Conservation (phyloP, 2,797 vertebrate species). For the Diglossa cyanea region DNA sequence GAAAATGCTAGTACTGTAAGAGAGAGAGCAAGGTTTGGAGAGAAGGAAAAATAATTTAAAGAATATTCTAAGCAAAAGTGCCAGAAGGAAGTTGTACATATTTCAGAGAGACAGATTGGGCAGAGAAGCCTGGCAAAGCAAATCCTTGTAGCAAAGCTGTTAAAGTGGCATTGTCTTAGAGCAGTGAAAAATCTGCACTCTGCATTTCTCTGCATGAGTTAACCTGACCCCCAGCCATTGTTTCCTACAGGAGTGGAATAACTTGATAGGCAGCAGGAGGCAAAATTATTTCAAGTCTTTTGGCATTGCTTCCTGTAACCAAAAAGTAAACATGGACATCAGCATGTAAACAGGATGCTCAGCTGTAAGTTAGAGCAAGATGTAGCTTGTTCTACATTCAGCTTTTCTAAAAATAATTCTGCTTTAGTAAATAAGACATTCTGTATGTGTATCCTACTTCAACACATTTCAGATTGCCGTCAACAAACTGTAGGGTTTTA, state of each 20-base stretch:
- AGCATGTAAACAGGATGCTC: slow-evolving; percentile 57
- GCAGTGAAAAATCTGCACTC: neutral
- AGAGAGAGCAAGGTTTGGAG: neutral
- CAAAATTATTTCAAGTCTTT: slow-evolving; percentile 44
- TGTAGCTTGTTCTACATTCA: slow-evolving; percentile 57
- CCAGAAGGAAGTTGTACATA: neutral
- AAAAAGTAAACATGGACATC: slow-evolving; percentile 34
- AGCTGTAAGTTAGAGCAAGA: slow-evolving; percentile 64
- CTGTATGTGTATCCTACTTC: slow-evolving; percentile 53
- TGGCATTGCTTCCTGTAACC: slow-evolving; percentile 34
- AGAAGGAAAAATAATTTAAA: neutral
- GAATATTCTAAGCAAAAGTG: neutral
- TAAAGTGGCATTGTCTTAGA: slow-evolving; percentile 21
- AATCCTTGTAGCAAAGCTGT: slow-evolving; percentile 12
- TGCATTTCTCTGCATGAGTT: neutral
- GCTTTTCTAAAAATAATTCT: slow-evolving; percentile 51
- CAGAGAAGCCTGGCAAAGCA: slow-evolving; percentile 10
- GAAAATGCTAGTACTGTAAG: neutral
- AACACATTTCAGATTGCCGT: slow-evolving; percentile 57
- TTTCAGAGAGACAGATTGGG: slow-evolving; percentile 30
- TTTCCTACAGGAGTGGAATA: slow-evolving; percentile 16
- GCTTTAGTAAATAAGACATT: slow-evolving; percentile 59
- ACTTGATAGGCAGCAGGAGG: slow-evolving; percentile 1
- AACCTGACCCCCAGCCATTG: slow-evolving; percentile 28
- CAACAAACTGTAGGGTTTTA: slow-evolving; percentile 57